A percentile compares a stretch with the other conserved stretches of the same genome.
These are phyloP conservation scores for Anticlea derivata DNA, from an alignment of 2,888 invertebrate species.

Conservation along the genomic window DNA sequence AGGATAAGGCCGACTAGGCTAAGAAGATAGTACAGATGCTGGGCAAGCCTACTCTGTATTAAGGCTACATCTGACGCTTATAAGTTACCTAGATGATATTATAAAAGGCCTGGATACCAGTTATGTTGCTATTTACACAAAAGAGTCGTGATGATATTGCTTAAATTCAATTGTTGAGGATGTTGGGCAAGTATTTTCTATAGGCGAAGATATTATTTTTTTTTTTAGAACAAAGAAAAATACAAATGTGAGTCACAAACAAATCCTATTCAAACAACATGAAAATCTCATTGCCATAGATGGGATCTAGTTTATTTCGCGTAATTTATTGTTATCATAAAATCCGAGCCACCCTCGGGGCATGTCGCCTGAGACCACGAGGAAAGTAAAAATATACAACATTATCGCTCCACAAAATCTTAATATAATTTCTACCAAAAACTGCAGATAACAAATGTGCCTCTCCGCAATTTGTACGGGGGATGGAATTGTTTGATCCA, in stretches of 20 bases:
- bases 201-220: not conserved
- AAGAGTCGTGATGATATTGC: no score
- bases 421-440: conserved; percentile 78
- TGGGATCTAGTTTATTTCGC: conserved; percentile 63
- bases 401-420: conserved; percentile 75
- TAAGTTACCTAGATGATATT: no score
- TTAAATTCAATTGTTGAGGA: no score
- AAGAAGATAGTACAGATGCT: no score
- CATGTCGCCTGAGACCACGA: conserved; percentile 49
- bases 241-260: conserved; percentile 33
- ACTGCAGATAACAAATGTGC: conserved; percentile 78
- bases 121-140: no score
- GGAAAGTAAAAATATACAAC: conserved; percentile 71
- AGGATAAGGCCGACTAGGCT: no score
- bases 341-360: conserved; percentile 59
- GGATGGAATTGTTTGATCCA: conserved; percentile 76
- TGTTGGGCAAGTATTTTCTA: no score
- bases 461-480: conserved; percentile 70
- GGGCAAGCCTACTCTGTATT: no score
- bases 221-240: conserved; percentile 17
- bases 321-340: conserved; percentile 72
- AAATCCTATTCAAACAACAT: conserved; percentile 39
- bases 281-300: conserved; percentile 59
- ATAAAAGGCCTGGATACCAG: no score
- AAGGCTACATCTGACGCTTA: no score